These are phyloP conservation scores for Oscheius onirici DNA, from an alignment of 2,888 invertebrate genomes.

Conservation along the genomic window DNA sequence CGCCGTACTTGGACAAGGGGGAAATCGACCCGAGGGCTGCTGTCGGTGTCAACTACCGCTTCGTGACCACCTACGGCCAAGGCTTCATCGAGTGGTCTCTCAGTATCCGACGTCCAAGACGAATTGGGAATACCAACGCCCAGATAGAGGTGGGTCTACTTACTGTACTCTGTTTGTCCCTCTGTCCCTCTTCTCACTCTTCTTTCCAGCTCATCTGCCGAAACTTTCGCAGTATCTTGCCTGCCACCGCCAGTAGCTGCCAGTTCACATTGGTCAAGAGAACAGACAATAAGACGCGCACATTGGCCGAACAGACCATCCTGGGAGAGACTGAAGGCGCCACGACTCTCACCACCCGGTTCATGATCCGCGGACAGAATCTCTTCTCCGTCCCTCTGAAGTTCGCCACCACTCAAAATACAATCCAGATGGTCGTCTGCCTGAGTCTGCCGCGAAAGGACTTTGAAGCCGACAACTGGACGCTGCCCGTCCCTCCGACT, in stretches of 20 bases:
- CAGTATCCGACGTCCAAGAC: not conserved
- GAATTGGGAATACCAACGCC: not conserved
- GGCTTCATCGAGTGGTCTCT: not conserved
- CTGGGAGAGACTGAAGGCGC: not conserved
- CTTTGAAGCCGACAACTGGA: constrained; percentile 3
- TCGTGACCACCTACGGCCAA: not conserved
- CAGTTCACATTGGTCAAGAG: not conserved
- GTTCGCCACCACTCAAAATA: not conserved
- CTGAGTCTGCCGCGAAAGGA: not conserved
- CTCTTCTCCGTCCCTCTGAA: not conserved
- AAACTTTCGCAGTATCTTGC: not conserved
- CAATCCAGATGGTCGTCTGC: not conserved
- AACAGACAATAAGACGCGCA: not conserved
- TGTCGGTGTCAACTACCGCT: not conserved
- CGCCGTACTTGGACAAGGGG: not conserved
- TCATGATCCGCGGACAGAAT: not conserved
- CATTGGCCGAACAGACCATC: not conserved
- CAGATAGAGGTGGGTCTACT: not conserved
- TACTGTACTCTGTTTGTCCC: not conserved
- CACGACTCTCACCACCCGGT: not conserved
- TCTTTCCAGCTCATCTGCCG: not conserved
- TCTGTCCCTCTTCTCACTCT: not conserved
- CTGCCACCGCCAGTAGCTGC: not conserved
- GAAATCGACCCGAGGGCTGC: not conserved
- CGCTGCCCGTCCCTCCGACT: not conserved